phyloP scores from a whole-genome alignment of 2,797 vertebrate genomes.

The Sebastes cheni region DNA sequence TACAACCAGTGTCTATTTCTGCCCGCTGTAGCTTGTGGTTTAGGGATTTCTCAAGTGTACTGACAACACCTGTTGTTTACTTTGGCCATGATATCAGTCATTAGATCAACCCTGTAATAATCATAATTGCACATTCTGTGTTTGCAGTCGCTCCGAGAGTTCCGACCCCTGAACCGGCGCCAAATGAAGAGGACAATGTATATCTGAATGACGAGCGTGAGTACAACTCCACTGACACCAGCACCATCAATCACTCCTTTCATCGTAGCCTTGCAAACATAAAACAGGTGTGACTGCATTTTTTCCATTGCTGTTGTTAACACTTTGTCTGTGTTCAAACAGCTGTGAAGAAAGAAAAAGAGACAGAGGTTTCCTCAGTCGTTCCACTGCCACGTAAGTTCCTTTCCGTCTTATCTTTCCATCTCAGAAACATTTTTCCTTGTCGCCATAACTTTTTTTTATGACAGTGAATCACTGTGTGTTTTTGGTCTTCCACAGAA shows the following conservation, averaged over 20 bases:
- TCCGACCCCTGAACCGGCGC: not conserved
- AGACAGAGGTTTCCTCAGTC: not conserved
- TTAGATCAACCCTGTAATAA: not conserved
- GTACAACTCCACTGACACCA: constrained; percentile 5
- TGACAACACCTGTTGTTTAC: not conserved
- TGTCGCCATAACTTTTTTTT: not conserved
- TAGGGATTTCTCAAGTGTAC: not conserved
- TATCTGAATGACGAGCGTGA: constrained; percentile 63
- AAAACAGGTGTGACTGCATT: constrained; percentile 50
- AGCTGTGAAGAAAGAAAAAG: not conserved
- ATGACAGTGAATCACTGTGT: not conserved
- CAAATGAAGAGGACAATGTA: not conserved
- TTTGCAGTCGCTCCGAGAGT: not conserved
- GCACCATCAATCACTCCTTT: not conserved
- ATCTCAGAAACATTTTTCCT: not conserved
- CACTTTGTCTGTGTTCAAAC: constrained; percentile 48
- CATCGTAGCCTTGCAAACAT: not conserved
- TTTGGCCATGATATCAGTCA: rapidly evolving
- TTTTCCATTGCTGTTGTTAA: not conserved
- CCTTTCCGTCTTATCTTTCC: not conserved
- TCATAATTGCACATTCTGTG: not conserved
- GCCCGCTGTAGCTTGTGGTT: not conserved
- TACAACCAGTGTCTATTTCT: not conserved
- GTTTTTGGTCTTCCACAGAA: constrained; percentile 21
- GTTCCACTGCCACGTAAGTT: constrained; percentile 30